Evolutionary conservation across 2,113 vertebrate genomes (phyloP), one percentile per base, ranked within the genome.

Genomic region (Percopsis transmontana): DNA sequence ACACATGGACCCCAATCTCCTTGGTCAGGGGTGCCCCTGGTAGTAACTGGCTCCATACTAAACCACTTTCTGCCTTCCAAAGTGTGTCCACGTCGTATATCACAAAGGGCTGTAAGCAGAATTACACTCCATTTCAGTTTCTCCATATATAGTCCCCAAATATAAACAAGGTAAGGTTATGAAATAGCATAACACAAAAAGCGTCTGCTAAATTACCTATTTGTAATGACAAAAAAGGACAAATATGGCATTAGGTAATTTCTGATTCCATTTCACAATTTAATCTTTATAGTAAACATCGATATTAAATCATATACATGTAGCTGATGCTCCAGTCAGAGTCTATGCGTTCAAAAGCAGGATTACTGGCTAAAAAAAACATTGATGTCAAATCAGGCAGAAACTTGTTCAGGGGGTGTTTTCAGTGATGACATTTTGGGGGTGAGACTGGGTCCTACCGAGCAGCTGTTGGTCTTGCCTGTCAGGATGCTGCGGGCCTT

Each of bases 21-120:
- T 97, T 98, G 89, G 95, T 95, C 55, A 95, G 90, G 0, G 95
- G 95, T 0, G 95, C 93, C 45, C 95, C 94, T 0, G 92, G 94
- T 72, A 95, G 85, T 56, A 97, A 82, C 91, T 98, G 97, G 77
- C 96, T 97, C 97, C 97, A 98, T 39, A 98, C 96, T 77, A 97
- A 89, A 20, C 96, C 97, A 68, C 95, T 96, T 77, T 98, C 97
- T 0, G 97, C 97, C 86, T 96, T 94, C 95, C 96, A 97, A 72
- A 99, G 85, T 0, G 97, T 95, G 82, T 98, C 96, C 88, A 99
- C 94, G 74, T 99, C 96, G 2, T 99, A 95, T 90, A 99, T 97
- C 70, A 99, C 96, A 82, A 99, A 98, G 13, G 97, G 97, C 96
- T 99, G 87, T 61, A 86, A 80, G 77, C 67, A 42, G n/a, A 53